Conservation (phyloP, 2,888 invertebrate species). For the Notodonta ziczac region DNA sequence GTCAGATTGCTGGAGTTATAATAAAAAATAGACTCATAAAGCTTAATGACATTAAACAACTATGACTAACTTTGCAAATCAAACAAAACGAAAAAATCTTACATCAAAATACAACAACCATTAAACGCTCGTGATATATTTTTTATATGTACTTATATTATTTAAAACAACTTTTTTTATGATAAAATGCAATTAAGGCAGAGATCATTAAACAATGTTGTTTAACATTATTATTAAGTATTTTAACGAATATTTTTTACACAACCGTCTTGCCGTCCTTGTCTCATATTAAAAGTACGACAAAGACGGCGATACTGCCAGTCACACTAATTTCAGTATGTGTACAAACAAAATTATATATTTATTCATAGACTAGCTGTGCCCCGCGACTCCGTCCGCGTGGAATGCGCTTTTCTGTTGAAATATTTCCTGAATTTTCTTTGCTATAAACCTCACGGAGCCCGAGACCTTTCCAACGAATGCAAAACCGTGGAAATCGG, state of each 20-base stretch:
- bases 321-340: background rate
- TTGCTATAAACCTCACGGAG: too few species aligned
- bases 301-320: background rate
- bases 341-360: conserved; percentile 8
- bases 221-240: background rate
- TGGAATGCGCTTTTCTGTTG: too few species aligned
- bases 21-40: background rate
- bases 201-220: conserved; percentile 33
- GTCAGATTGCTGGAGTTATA: background rate
- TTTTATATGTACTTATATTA: conserved; percentile 1
- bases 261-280: background rate
- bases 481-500: too few species aligned
- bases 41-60: conserved; percentile 8
- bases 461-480: too few species aligned
- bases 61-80: conserved; percentile 22
- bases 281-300: background rate
- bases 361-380: conserved; percentile 4
- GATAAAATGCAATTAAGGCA: conserved; percentile 31
- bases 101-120: conserved; percentile 38
- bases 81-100: conserved; percentile 30
- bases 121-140: conserved; percentile 13
- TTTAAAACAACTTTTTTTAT: conserved; percentile 11
- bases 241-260: conserved; percentile 1
- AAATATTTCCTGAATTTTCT: too few species aligned
- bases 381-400: too few species aligned